Conservation (phyloP, 2,888 invertebrate genomes). For the Peribatodes rhomboidaria region DNA sequence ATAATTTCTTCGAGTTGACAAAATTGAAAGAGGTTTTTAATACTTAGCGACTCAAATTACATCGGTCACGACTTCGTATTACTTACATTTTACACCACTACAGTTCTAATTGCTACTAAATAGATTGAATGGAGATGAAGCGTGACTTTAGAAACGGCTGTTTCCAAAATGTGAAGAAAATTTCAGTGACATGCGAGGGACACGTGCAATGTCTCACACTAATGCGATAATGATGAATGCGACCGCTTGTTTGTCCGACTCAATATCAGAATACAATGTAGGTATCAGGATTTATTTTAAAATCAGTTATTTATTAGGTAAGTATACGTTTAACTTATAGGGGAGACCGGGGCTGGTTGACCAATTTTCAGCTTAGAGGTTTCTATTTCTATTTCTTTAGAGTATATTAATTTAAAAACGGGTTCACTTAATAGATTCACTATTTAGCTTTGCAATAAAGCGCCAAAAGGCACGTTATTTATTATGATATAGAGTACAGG, state of each 20-base stretch:
- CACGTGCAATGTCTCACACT: slow-evolving; percentile 2
- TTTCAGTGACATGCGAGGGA: background rate
- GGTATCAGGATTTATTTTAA: no score
- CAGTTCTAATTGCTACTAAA: slow-evolving; percentile 38
- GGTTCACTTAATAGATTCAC: no score
- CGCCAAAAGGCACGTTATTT: no score
- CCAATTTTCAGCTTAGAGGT: no score
- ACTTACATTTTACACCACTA: slow-evolving; percentile 11
- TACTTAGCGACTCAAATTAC: slow-evolving; percentile 20
- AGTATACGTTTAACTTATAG: no score
- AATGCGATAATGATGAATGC: background rate
- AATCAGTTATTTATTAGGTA: no score
- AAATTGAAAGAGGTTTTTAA: slow-evolving; percentile 3
- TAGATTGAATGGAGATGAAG: slow-evolving; percentile 32
- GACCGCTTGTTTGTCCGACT: background rate
- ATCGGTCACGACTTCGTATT: slow-evolving; percentile 27
- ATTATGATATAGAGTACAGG: no score
- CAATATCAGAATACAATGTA: no score
- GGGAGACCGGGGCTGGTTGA: no score
- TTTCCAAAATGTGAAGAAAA: slow-evolving; percentile 23
- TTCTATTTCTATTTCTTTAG: no score
- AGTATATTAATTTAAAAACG: no score
- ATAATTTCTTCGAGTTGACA: slow-evolving; percentile 21
- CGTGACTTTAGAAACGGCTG: slow-evolving; percentile 36
- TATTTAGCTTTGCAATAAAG: no score